These are phyloP conservation scores for Plectrocnemia conspersa DNA, from an alignment of 1,140 invertebrate species.

Conservation along the genomic window DNA sequence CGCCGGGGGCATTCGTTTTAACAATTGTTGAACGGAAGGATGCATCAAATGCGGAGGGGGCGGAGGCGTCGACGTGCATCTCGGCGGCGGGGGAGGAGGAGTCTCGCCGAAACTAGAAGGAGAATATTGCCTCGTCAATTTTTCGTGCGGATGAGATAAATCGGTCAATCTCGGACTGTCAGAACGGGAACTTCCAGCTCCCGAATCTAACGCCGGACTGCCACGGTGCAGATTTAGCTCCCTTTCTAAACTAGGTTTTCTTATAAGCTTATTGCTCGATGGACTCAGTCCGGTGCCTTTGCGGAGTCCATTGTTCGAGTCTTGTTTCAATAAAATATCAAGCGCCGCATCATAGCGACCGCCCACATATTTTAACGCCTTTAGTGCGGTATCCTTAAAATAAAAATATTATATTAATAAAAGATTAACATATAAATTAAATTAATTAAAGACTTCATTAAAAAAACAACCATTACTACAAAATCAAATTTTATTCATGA, in stretches of 20 bases:
- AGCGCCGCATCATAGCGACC: conserved; percentile 66
- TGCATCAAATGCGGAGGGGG: conserved; percentile 62
- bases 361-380: conserved; percentile 63
- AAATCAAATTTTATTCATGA: no score
- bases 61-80: conserved; percentile 65
- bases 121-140: conserved; percentile 58
- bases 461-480: no score
- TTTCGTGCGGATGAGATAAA: conserved; percentile 53
- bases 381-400: conserved; percentile 60
- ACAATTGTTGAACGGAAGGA: conserved; percentile 71
- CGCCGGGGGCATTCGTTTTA: conserved; percentile 80
- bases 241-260: conserved; percentile 81
- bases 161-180: conserved; percentile 72
- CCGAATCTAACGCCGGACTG: conserved; percentile 81
- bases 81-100: conserved; percentile 67
- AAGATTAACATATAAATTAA: no score
- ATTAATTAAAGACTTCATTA: no score
- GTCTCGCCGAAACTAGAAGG: conserved; percentile 61
- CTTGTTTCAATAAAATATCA: conserved; percentile 64
- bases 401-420: conserved; percentile 26
- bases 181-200: conserved; percentile 80
- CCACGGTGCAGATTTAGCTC: conserved; percentile 69
- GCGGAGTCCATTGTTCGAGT: conserved; percentile 53
- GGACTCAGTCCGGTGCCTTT: conserved; percentile 53
- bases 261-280: conserved; percentile 69